These are phyloP conservation scores for Zaprionus ghesquierei DNA, from an alignment of 1,140 invertebrate species.

Conservation along the genomic window DNA sequence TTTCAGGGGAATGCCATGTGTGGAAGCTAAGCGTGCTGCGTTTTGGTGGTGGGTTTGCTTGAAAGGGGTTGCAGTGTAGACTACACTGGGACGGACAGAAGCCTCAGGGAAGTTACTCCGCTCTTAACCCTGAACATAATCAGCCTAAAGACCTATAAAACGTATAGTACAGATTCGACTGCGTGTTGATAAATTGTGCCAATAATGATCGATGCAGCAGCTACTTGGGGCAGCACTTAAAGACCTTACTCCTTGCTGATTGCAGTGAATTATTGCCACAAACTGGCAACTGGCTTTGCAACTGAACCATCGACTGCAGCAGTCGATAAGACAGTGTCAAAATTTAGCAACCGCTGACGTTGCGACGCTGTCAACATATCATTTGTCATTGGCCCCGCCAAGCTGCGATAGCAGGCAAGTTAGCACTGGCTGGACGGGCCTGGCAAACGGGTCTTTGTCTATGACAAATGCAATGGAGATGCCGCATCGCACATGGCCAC, in stretches of 20 bases:
- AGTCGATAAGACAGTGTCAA: conserved; percentile 72
- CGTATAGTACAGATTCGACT: not conserved
- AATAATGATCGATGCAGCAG: conserved; percentile 67
- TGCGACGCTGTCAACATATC: conserved; percentile 73
- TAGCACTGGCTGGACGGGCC: not conserved
- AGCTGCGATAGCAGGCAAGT: not conserved
- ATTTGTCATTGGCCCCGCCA: conserved; percentile 64
- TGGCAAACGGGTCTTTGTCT: conserved; percentile 49
- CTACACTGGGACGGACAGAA: conserved; percentile 21
- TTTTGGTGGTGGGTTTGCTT: conserved; percentile 36
- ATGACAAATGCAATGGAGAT: conserved; percentile 62
- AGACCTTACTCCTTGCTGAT: conserved; percentile 43
- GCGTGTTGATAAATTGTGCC: conserved; percentile 28
- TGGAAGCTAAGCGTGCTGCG: not conserved
- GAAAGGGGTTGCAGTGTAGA: conserved; percentile 25
- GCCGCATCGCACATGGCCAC: not conserved
- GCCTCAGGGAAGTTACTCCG: not conserved
- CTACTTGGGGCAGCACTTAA: conserved; percentile 46
- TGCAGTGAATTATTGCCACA: conserved; percentile 61
- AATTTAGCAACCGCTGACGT: conserved; percentile 68
- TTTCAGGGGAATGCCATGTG: conserved; percentile 9
- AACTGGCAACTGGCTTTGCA: not conserved
- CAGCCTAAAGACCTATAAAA: conserved; percentile 1
- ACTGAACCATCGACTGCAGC: not conserved
- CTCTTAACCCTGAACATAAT: not conserved